Conservation (phyloP, 1,140 invertebrate genomes). For the Aphelinus atriplicis region DNA sequence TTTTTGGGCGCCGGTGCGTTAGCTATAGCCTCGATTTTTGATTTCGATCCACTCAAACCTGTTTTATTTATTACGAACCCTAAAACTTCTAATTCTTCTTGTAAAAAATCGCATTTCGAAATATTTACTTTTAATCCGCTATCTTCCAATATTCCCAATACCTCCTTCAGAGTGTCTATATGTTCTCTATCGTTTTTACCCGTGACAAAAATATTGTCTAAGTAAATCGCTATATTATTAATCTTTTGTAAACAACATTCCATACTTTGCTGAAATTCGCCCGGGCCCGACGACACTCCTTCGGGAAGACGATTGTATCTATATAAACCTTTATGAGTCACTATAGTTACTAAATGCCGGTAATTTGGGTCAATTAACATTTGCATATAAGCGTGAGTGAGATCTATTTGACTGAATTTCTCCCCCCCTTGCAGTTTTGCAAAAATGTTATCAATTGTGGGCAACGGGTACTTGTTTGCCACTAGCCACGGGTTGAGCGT, state of each 20-base stretch:
- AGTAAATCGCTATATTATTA: background rate
- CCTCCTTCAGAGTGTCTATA: background rate
- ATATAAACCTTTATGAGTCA: too few relatives aligned
- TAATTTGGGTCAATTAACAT: background rate
- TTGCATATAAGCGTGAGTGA: background rate
- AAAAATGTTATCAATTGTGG: background rate
- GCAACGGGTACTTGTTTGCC: background rate
- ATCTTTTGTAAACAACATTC: background rate
- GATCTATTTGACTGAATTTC: background rate
- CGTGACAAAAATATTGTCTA: slow-evolving; percentile 3
- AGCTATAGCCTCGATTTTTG: background rate
- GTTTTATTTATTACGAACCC: background rate
- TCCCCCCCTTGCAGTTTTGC: background rate
- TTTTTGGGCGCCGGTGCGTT: slow-evolving; percentile 47
- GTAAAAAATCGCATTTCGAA: slow-evolving; percentile 48
- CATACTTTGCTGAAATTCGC: background rate
- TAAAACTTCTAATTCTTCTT: background rate
- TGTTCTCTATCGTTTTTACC: background rate
- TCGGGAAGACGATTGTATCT: slow-evolving; percentile 48
- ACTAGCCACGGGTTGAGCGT: background rate
- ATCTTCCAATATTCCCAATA: background rate
- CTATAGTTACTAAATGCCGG: background rate
- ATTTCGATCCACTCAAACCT: background rate
- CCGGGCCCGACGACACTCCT: slow-evolving; percentile 38
- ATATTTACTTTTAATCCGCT: slow-evolving; percentile 1